These are phyloP conservation scores for Rhabdornis inornatus DNA, from an alignment of 2,113 vertebrate species.

Conservation along the genomic window DNA sequence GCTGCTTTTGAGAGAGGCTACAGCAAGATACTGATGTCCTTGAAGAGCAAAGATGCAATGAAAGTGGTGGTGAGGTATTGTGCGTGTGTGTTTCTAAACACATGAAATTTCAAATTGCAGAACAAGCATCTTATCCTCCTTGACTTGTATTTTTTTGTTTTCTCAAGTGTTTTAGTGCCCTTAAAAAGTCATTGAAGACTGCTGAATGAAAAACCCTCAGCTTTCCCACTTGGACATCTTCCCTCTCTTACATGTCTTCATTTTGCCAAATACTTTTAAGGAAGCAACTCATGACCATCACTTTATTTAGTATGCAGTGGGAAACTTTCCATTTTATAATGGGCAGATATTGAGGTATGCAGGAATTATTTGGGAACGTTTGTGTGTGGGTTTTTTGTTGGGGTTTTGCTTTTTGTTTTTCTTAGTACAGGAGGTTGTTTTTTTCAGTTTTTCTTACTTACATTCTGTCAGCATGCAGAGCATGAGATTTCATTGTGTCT, in stretches of 20 bases:
- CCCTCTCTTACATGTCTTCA: accelerated
- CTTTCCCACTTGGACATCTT: background rate
- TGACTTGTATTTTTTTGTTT: background rate
- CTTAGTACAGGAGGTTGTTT: background rate
- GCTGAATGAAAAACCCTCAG: accelerated
- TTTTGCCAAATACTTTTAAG: background rate
- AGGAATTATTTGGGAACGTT: background rate
- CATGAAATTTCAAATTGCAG: background rate
- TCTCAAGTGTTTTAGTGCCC: background rate
- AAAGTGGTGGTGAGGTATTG: background rate
- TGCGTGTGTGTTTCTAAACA: background rate
- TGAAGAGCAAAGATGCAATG: background rate
- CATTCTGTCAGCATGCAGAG: background rate
- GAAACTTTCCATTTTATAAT: background rate
- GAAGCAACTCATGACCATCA: background rate
- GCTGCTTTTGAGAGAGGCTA: background rate
- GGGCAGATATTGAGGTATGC: background rate
- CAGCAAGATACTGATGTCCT: background rate
- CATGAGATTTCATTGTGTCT: background rate
- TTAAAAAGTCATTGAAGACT: background rate
- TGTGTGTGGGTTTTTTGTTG: background rate
- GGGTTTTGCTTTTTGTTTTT: background rate
- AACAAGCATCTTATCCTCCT: background rate
- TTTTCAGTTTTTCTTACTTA: background rate
- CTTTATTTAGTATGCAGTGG: background rate